Conservation (phyloP, 2,113 vertebrate genomes). For the Anoura caudifer region DNA sequence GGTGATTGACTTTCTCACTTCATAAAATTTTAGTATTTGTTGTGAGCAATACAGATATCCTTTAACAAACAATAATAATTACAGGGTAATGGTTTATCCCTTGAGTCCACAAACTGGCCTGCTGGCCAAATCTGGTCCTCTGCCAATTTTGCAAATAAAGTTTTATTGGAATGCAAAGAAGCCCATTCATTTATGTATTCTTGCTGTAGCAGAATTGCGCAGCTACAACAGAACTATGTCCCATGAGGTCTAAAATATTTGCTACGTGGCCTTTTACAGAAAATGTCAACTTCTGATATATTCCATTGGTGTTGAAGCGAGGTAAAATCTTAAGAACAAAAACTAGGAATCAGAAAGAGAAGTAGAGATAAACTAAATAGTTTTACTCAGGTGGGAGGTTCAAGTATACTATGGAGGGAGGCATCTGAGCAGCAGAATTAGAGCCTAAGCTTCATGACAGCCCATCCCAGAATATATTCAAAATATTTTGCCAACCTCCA, state of each 20-base stretch:
- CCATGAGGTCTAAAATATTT: not conserved
- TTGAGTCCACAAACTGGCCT: not conserved
- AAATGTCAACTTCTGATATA: not conserved
- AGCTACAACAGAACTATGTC: not conserved
- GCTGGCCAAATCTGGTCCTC: not conserved
- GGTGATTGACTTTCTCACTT: not conserved
- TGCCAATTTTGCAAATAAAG: conserved; percentile 31
- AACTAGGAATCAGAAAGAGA: not conserved
- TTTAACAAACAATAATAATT: not conserved
- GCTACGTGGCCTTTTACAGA: not conserved
- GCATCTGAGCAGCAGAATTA: not conserved
- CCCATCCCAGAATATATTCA: not conserved
- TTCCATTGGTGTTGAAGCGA: not conserved
- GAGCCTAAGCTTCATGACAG: not conserved
- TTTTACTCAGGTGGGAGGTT: not conserved
- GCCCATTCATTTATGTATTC: not conserved
- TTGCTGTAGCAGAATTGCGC: not conserved
- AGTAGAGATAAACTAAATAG: not conserved
- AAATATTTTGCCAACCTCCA: not conserved
- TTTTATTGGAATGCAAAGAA: not conserved
- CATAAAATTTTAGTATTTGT: not conserved
- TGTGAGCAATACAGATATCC: not conserved
- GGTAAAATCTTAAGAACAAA: not conserved
- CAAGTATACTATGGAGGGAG: not conserved
- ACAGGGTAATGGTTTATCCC: not conserved